Evolutionary conservation across 2,888 invertebrate genomes (phyloP).

Genomic region (Timema cristinae): DNA sequence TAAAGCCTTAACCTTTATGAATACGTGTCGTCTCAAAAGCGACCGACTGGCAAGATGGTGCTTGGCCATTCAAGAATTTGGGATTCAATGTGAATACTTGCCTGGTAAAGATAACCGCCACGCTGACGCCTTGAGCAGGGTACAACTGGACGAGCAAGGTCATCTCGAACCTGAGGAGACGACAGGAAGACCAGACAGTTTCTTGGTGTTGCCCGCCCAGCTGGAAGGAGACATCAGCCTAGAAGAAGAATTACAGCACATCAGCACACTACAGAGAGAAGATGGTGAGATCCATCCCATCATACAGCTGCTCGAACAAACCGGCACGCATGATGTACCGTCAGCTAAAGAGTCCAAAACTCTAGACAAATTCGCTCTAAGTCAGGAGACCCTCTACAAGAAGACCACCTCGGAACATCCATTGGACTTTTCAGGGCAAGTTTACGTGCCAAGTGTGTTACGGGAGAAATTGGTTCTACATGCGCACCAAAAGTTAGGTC

Average conservation of each 20-base stretch:
- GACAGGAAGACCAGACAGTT: too few species aligned
- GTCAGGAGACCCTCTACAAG: too few species aligned
- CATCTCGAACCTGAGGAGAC: background rate
- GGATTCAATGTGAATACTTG: background rate
- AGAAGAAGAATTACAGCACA: too few species aligned
- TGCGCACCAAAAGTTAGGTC: background rate
- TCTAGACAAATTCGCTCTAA: too few species aligned
- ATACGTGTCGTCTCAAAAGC: background rate
- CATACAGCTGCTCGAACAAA: too few species aligned
- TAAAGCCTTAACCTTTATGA: background rate
- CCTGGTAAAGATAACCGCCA: background rate
- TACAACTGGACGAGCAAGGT: background rate
- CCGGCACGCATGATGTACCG: too few species aligned
- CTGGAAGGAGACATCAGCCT: too few species aligned
- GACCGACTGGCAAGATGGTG: background rate
- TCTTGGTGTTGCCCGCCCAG: too few species aligned
- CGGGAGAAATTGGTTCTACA: background rate
- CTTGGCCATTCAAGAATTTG: background rate
- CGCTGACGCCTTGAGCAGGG: conserved; percentile 7
- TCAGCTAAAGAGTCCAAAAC: too few species aligned
- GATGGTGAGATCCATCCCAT: too few species aligned
- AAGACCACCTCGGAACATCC: too few species aligned
- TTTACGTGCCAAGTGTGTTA: background rate
- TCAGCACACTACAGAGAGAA: too few species aligned
- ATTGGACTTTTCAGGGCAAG: background rate